These are phyloP conservation scores for Nudaria mundana DNA, from an alignment of 2,888 invertebrate genomes.

Conservation along the genomic window DNA sequence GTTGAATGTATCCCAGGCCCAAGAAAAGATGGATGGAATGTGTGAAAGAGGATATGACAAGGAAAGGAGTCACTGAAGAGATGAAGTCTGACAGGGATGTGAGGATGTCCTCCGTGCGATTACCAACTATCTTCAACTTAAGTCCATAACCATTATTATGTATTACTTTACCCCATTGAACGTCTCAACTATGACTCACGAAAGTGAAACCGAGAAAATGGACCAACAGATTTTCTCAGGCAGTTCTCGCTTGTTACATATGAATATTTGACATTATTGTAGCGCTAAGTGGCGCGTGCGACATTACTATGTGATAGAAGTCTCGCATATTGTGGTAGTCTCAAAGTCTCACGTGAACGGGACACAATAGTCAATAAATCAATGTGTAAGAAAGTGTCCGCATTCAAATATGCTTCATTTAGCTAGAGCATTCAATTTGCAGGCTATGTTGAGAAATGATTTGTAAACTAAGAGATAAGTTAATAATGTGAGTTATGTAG, in stretches of 20 bases:
- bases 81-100: too few relatives aligned
- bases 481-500: too few relatives aligned
- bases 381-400: slow-evolving; percentile 20
- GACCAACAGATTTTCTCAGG: slow-evolving; percentile 21
- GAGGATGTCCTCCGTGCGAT: too few relatives aligned
- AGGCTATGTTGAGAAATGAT: not conserved
- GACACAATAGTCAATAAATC: slow-evolving; percentile 26
- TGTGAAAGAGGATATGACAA: too few relatives aligned
- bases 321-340: slow-evolving; percentile 20
- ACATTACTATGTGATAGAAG: slow-evolving; percentile 13
- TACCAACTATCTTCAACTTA: too few relatives aligned
- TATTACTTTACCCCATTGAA: too few relatives aligned
- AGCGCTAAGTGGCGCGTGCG: slow-evolving; percentile 32
- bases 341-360: slow-evolving; percentile 27
- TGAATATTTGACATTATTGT: slow-evolving; percentile 22
- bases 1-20: too few relatives aligned
- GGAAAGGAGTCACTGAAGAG: too few relatives aligned
- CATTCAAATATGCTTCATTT: slow-evolving; percentile 4
- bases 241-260: slow-evolving; percentile 8
- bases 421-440: not conserved
- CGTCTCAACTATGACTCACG: too few relatives aligned
- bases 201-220: slow-evolving; percentile 23
- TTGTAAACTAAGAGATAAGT: not conserved
- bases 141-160: too few relatives aligned
- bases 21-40: too few relatives aligned